These are phyloP conservation scores for Dolichopus griseipennis DNA, from an alignment of 2,888 invertebrate genomes.

Conservation along the genomic window DNA sequence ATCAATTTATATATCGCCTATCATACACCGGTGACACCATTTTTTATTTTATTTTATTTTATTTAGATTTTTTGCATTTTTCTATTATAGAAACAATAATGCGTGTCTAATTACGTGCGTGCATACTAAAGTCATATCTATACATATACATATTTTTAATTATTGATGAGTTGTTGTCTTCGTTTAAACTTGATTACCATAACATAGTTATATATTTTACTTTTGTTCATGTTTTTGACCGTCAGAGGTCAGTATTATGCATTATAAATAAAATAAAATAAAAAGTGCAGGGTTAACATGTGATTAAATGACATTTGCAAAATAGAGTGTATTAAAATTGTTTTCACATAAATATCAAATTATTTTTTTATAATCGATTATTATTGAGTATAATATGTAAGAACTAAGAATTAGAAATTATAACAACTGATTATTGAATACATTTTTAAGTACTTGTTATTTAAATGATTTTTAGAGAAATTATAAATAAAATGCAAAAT, in stretches of 20 bases:
- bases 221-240: not conserved
- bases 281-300: not conserved
- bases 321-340: no score
- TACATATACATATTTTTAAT: not conserved
- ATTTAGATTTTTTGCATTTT: not conserved
- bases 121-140: not conserved
- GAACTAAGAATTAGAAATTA: no score
- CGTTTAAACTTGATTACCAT: not conserved
- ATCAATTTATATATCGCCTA: not conserved
- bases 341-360: no score
- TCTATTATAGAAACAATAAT: slow-evolving; percentile 2
- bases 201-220: not conserved
- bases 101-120: not conserved
- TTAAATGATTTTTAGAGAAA: no score
- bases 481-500: no score
- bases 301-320: no score
- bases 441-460: no score
- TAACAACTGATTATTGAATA: no score
- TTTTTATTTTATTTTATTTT: not conserved
- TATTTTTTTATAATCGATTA: no score
- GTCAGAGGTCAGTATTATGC: not conserved
- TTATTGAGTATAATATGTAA: no score
- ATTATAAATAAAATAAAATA: no score
- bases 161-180: not conserved
- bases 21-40: not conserved